Evolutionary conservation across 2,797 vertebrate genomes (phyloP), one percentile per base, ranked within the genome.

Genomic region (Novumbra hubbsi): DNA sequence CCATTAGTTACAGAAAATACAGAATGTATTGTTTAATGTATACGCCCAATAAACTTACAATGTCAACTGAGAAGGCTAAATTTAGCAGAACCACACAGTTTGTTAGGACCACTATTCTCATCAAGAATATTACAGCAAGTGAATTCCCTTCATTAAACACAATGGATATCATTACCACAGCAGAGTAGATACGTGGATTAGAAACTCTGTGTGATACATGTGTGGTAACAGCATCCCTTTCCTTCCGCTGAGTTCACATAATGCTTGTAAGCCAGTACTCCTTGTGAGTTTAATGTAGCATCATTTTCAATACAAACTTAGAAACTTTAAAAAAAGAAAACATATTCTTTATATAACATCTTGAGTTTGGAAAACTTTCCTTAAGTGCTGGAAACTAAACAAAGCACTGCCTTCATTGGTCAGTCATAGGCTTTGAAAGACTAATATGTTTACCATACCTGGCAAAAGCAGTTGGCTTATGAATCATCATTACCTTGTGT

Each of bases 41-140:
- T 84, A 81, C 73, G 84, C 80, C 79, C 70, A 78, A 83, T 72
- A 57, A 69, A 73, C 60, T 69, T 73, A 74, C 30, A 70, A 19
- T 57, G 71, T 66, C 16, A 62, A 79, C 76, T 80, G 69, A 71
- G 73, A 71, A 63, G 67, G 65, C 57, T 50, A 19, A 66, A 69
- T 77, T 83, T 75, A 76, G 34, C 49, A 6, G 27, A 49, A 55
- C 52, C 0, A 7, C 70, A 63, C 73, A 50, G 34, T 62, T 66
- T 50, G 50, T 70, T 74, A 73, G 17, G 57, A 74, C 65, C 49
- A 70, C 69, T 38, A 52, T 72, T 81, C 68, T 74, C 75, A 73
- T 76, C 63, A 69, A 55, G 62, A 52, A 24, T n/a, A 48, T 24
- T 71, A 50, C 2, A 50, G 30, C 38, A 30, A 79, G 78, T 83